Conservation (phyloP, 2,797 vertebrate species). For the Chiloscyllium punctatum region DNA sequence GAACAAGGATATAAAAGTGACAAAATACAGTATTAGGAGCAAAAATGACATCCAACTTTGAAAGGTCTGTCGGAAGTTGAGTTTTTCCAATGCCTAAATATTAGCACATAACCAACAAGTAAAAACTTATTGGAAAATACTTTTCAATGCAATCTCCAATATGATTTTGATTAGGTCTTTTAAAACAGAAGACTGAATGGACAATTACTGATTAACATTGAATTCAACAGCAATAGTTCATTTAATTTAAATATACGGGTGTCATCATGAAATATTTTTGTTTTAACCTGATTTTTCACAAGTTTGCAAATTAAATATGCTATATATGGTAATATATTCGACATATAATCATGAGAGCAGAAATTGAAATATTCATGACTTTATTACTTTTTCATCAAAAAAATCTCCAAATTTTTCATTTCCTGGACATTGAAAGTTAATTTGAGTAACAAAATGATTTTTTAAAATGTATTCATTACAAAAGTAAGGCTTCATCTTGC, state of each 20-base stretch:
- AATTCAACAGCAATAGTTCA: not conserved
- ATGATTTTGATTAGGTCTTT: not conserved
- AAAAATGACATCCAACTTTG: not conserved
- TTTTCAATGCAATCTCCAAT: not conserved
- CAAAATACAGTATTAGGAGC: not conserved
- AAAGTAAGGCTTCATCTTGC: not conserved
- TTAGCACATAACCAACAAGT: not conserved
- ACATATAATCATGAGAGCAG: not conserved
- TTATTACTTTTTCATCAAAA: conserved; percentile 8
- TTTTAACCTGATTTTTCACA: conserved; percentile 13
- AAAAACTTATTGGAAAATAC: not conserved
- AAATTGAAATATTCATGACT: conserved; percentile 34
- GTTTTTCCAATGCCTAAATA: not conserved
- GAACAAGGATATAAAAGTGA: not conserved
- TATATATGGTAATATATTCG: conserved; percentile 6
- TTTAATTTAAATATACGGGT: not conserved
- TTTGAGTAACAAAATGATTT: conserved; percentile 15
- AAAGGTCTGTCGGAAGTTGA: not conserved
- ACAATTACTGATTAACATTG: conserved; percentile 20
- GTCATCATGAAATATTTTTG: not conserved
- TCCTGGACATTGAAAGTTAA: not conserved
- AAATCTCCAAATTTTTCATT: conserved; percentile 29
- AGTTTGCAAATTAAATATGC: not conserved
- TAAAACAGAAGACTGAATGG: not conserved
- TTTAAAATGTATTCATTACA: conserved; percentile 4